Conservation (phyloP, 1,140 invertebrate genomes). For the Sycophaga agraensis region DNA sequence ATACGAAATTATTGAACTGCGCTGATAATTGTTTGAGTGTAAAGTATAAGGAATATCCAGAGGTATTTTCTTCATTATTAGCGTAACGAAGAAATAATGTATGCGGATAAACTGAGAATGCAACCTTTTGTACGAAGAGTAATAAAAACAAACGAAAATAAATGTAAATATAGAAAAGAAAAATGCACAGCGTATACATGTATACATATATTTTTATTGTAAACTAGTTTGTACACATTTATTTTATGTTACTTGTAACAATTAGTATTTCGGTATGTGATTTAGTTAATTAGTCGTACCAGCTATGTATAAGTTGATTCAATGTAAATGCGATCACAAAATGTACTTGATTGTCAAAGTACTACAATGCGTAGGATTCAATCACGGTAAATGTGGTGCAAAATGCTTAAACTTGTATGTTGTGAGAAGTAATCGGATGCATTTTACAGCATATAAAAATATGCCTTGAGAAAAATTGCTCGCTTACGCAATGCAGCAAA, state of each 20-base stretch:
- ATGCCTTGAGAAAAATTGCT: constrained; percentile 16
- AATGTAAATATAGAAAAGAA: constrained; percentile 37
- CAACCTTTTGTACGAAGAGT: constrained; percentile 38
- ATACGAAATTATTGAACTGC: constrained; percentile 5
- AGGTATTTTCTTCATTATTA: constrained; percentile 22
- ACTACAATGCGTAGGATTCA: constrained; percentile 26
- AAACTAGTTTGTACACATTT: constrained; percentile 46
- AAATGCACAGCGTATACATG: constrained; percentile 44
- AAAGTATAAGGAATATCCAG: constrained; percentile 14
- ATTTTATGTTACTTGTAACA: constrained; percentile 45
- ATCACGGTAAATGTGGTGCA: constrained; percentile 24
- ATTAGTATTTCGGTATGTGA: constrained; percentile 52
- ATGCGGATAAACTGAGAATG: constrained; percentile 23
- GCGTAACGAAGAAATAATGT: not conserved
- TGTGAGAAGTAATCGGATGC: constrained; percentile 21
- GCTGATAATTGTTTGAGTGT: constrained; percentile 5
- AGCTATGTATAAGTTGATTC: constrained; percentile 22
- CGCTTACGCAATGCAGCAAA: constrained; percentile 21
- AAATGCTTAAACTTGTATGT: constrained; percentile 27
- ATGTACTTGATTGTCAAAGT: constrained; percentile 27
- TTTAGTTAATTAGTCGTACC: constrained; percentile 40
- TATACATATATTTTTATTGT: constrained; percentile 41
- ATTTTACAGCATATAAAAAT: constrained; percentile 27
- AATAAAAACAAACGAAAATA: constrained; percentile 34
- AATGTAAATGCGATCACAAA: constrained; percentile 21